Evolutionary conservation across 2,797 vertebrate species (phyloP), one percentile per base, ranked within the genome.

Genomic region (Ctenopoma kingsleyae): DNA sequence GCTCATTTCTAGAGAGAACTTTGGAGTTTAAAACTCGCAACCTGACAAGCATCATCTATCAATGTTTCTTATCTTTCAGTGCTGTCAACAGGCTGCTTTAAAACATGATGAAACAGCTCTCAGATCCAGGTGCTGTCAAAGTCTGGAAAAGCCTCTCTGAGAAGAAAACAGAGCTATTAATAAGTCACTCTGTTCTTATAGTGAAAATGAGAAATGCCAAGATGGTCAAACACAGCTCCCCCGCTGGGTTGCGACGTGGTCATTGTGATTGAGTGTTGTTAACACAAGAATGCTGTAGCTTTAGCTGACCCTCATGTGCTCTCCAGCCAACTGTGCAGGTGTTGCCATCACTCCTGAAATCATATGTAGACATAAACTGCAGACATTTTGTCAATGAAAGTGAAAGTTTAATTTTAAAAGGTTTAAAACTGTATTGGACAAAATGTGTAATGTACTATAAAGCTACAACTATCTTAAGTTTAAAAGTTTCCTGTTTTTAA

Each of bases 1-100:
- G 60, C 68, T 69, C 20, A 57, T 51, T 57, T 78, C 59, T 25
- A 17, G n/a, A 62, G 63, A 72, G 71, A 69, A 67, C 80, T 59
- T 59, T 48, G 63, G 64, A 40, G 73, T 81, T 73, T 70, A 59
- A 80, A 74, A 67, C 35, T 5, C 71, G 43, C 12, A 66, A 54
- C 51, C 63, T 79, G 85, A 85, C 85, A 67, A 73, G 69, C 55
- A 19, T 66, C 81, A 78, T 91, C 81, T 64, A 71, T 87, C 81
- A 84, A 56, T 0, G 41, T 75, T 71, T 80, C 61, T 76, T 84
- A 78, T 83, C 74, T 67, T 12, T 60, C 68, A 3, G 40, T 15
- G 55, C 80, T 78, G 85, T 85, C 85, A 79, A 75, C 78, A 72
- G 64, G 66, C 70, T 67, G 62, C 78, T 87, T 84, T 78, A 75